phyloP scores from a whole-genome alignment of 2,888 invertebrate species.

The Epinotia demarniana region DNA sequence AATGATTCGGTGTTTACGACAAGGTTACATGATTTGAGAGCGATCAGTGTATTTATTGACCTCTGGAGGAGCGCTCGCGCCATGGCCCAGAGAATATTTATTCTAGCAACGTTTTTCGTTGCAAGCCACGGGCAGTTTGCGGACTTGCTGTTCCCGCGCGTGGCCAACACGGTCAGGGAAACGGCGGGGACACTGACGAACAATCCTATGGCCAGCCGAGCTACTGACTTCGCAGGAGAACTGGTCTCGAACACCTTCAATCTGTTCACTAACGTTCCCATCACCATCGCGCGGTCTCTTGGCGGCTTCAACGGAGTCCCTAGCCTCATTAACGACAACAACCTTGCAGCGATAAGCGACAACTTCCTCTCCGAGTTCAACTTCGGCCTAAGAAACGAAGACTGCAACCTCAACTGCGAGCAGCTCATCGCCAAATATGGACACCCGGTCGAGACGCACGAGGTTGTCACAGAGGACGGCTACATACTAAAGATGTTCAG shows the following conservation, averaged over 20 bases:
- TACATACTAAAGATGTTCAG: constrained; percentile 63
- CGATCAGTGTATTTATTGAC: constrained; percentile 52
- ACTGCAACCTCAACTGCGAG: constrained; percentile 56
- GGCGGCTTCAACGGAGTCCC: constrained; percentile 51
- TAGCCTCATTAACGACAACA: constrained; percentile 51
- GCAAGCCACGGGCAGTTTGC: constrained; percentile 51
- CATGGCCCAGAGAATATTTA: constrained; percentile 28
- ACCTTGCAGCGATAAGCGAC: constrained; percentile 53
- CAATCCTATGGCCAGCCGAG: constrained; percentile 50
- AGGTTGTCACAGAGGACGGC: constrained; percentile 64
- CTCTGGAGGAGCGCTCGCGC: constrained; percentile 38
- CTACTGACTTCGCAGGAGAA: constrained; percentile 51
- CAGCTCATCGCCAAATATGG: constrained; percentile 64
- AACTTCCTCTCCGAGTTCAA: constrained; percentile 55
- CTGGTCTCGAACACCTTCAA: constrained; percentile 51
- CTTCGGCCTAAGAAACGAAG: constrained; percentile 60
- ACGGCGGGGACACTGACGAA: constrained; percentile 48
- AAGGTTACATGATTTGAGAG: constrained; percentile 53
- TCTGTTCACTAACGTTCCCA: constrained; percentile 51
- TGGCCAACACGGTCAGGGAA: constrained; percentile 47
- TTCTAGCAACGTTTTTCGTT: constrained; percentile 9
- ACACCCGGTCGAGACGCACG: constrained; percentile 59
- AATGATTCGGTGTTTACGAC: constrained; percentile 29
- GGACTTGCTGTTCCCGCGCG: constrained; percentile 49
- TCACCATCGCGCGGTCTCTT: constrained; percentile 53